phyloP scores from a whole-genome alignment of 2,888 invertebrate species.

The Chrysodeixis includens region DNA sequence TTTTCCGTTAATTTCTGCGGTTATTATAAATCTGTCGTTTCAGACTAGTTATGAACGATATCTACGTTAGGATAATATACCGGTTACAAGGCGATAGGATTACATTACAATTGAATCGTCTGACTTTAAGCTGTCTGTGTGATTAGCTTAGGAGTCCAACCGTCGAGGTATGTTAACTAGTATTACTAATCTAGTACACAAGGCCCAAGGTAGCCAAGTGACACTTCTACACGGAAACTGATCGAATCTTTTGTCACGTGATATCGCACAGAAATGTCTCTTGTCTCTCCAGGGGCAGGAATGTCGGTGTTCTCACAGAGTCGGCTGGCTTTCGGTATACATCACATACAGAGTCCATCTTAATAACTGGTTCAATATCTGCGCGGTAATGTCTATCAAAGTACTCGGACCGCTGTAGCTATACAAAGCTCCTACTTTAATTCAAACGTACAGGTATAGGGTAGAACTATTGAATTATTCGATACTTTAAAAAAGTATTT shows the following conservation, averaged over 20 bases:
- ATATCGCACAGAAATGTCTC: too few species aligned
- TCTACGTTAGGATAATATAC: slow-evolving; percentile 48
- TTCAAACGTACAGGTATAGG: neutral
- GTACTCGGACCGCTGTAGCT: neutral
- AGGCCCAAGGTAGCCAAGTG: slow-evolving; percentile 18
- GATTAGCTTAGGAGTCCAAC: slow-evolving; percentile 24
- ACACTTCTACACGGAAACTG: too few species aligned
- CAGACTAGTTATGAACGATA: slow-evolving; percentile 49
- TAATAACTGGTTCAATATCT: neutral
- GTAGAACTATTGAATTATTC: neutral
- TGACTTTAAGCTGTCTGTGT: slow-evolving; percentile 28
- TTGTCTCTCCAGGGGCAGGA: neutral
- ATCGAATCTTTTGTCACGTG: too few species aligned
- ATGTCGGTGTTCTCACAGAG: neutral
- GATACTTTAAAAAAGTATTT: neutral
- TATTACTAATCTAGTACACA: slow-evolving; percentile 15
- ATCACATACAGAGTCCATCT: slow-evolving; percentile 5
- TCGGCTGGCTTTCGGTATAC: neutral
- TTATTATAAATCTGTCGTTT: slow-evolving; percentile 43
- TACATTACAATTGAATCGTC: slow-evolving; percentile 50
- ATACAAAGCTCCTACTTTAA: neutral
- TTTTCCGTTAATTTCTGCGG: slow-evolving; percentile 5
- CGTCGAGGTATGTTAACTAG: slow-evolving; percentile 39
- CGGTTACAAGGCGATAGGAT: slow-evolving; percentile 54
- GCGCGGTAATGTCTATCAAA: neutral